Evolutionary conservation across 2,888 invertebrate species (phyloP).

Genomic region (Mythimna vitellina): DNA sequence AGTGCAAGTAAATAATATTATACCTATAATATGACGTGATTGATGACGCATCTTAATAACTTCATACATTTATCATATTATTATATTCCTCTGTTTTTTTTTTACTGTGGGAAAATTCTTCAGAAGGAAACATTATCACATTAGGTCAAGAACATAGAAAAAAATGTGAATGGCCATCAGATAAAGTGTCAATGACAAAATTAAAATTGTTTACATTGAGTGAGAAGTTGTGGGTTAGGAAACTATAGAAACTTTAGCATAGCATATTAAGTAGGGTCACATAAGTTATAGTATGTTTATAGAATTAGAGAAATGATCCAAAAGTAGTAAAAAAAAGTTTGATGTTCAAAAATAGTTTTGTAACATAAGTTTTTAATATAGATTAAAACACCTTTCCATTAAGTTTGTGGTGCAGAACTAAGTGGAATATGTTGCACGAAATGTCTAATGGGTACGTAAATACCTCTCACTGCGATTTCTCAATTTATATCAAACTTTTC

Average conservation of each 20-base stretch:
- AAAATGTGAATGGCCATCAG: constrained; percentile 39
- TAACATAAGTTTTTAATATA: constrained; percentile 40
- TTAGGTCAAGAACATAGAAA: constrained; percentile 48
- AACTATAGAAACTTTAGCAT: constrained; percentile 1
- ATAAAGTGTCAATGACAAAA: constrained; percentile 35
- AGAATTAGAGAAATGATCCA: neutral
- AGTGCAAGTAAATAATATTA: neutral
- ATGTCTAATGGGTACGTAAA: constrained; percentile 68
- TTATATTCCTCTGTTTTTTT: neutral
- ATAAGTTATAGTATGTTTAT: neutral
- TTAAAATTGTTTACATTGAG: constrained; percentile 36
- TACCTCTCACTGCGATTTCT: constrained; percentile 79
- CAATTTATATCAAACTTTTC: constrained; percentile 76
- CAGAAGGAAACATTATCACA: constrained; percentile 22
- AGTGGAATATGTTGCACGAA: constrained; percentile 60
- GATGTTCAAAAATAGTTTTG: constrained; percentile 40
- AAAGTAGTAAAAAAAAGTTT: constrained; percentile 12
- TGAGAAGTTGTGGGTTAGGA: neutral
- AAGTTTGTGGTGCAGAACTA: constrained; percentile 56
- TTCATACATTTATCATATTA: neutral
- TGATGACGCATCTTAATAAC: neutral
- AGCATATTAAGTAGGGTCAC: neutral
- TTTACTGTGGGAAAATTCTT: constrained; percentile 45
- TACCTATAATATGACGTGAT: neutral
- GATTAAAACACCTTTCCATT: constrained; percentile 21